Base-by-base conservation (phyloP, 1,140 invertebrate genomes). In the Drosophila ohnishii region DNA sequence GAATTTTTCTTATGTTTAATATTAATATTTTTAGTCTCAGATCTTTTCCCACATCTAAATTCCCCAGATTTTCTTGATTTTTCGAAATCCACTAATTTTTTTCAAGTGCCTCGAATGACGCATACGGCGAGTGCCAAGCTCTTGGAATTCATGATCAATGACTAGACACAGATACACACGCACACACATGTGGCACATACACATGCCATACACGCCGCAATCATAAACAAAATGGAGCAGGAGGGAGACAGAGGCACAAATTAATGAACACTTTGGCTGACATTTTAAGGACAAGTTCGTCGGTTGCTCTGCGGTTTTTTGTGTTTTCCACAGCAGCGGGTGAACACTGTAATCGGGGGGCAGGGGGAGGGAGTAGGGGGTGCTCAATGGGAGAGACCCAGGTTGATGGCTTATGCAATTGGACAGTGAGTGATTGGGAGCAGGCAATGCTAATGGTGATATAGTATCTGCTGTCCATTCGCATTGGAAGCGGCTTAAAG, bases 231-330 rank as follows among this genome's bases (percentile, higher is more conserved):
- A 57, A 74, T 70, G 51, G 67, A 74, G 47, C 79, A 74, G 39
- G 51, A 42, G 59, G 25, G 35, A 75, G 75, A 75, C 44, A 60
- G 64, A 63, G 70, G 40, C 79, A 80, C 83, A 83, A 88, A 87
- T 87, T 87, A 87, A 87, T 87, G 80, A 88, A 88, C 84, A 88
- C 80, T 87, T 87, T 84, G 80, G 73, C 50, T 88, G 84, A 88
- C 84, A 88, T 88, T 88, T 88, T 88, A 88, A 88, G 84, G 84
- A 88, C 84, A 88, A 88, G 84, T 88, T 88, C 84, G 83, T 77
- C 72, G 64, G 73, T 45, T 48, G 56, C 74, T 71, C 74, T 71
- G 57, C 44, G 62, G 51, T 60, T 53, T 70, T 59, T 57, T 44
- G 48, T 44, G 62, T 58, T 55, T 42, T 64, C 48, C 28, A n/a